These are phyloP conservation scores for Vicugna pacos DNA, from an alignment of 2,113 vertebrate genomes.

Conservation along the genomic window DNA sequence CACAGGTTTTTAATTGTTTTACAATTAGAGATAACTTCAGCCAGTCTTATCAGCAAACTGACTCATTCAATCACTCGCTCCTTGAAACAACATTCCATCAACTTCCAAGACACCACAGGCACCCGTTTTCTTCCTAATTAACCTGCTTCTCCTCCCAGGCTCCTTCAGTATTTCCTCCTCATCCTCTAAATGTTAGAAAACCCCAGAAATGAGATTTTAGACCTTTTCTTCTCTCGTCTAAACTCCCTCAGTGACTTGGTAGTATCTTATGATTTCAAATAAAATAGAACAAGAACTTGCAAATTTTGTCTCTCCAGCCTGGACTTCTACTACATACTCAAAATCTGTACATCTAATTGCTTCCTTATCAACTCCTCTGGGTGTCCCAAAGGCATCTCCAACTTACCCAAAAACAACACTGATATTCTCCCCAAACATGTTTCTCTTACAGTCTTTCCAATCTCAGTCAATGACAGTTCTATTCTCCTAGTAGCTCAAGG, in stretches of 20 bases:
- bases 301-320: too few relatives aligned
- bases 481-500: background rate
- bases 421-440: background rate
- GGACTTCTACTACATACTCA: too few relatives aligned
- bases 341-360: background rate
- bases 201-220: background rate
- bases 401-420: background rate
- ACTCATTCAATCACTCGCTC: background rate
- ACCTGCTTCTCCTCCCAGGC: background rate
- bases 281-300: too few relatives aligned
- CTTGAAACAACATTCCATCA: background rate
- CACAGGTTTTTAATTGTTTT: background rate
- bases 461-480: slow-evolving; percentile 1
- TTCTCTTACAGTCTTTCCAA: background rate
- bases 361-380: background rate
- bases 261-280: background rate
- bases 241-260: background rate
- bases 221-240: background rate
- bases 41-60: background rate
- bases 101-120: background rate
- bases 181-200: background rate
- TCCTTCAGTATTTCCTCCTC: background rate
- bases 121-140: background rate
- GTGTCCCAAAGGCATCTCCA: background rate
- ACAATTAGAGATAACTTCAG: background rate